Evolutionary conservation across 2,113 vertebrate species (phyloP), one percentile per base, ranked within the genome.

Genomic region (Clarias batrachus): DNA sequence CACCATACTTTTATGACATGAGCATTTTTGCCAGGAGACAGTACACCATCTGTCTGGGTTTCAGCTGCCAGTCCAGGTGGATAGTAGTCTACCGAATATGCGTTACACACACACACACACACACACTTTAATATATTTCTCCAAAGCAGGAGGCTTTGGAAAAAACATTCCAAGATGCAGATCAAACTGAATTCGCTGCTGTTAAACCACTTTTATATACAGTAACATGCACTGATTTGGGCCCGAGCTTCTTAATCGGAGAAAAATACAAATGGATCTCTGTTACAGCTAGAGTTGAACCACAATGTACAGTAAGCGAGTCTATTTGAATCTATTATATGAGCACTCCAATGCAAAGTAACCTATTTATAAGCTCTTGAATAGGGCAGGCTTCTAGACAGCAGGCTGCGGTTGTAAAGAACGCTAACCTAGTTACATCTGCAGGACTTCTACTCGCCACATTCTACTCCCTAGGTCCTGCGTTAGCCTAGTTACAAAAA

Each of bases 351-450:
- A 74, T 57, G 56, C 8, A 63, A 66, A 84, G 68, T 89, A 89
- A 81, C 88, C 87, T 68, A 86, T 85, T 86, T 89, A 83, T 83
- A 82, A 83, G 63, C 86, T 86, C 70, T 86, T 70, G 63, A 52
- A 52, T 59, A n/a, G 56, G 63, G 10, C 30, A 13, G 57, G 84
- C 73, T 87, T 73, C 59, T 80, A 81, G 41, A 74, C 52, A 89
- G 84, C 80, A 65, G 66, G 23, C 76, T 84, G 57, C 21, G 25
- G 77, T 70, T 81, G 81, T 81, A 41, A 25, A 12, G 65, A 16
- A 59, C 81, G 57, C 85, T 90, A 89, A 90, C 90, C 90, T 86
- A 90, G 86, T 89, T 90, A 86, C 71, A 59, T 77, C 68, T 87
- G 76, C 87, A 85, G 74, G 85, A 85, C 71, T 87, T 85, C 41